Evolutionary conservation across 2,888 invertebrate species (phyloP).

Genomic region (Ligdia adustata): DNA sequence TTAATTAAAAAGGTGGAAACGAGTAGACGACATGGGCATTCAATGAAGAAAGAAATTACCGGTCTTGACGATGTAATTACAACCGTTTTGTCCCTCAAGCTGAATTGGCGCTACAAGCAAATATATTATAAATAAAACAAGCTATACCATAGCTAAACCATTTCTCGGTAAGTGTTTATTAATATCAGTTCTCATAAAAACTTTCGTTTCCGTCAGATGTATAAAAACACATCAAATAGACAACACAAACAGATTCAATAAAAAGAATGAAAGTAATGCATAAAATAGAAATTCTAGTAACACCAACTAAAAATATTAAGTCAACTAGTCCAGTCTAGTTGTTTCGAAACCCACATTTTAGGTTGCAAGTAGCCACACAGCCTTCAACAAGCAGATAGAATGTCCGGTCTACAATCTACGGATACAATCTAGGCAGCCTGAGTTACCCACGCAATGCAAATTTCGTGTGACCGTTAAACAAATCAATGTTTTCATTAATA

Average conservation of each 20-base stretch:
- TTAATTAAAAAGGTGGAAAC: slow-evolving; percentile 20
- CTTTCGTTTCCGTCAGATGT: no score
- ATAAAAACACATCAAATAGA: no score
- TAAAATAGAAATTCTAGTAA: neutral
- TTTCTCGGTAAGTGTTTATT: no score
- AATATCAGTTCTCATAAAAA: no score
- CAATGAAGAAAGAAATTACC: slow-evolving; percentile 4
- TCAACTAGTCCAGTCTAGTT: slow-evolving; percentile 11
- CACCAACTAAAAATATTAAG: neutral
- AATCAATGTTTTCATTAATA: slow-evolving; percentile 27
- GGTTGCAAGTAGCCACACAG: slow-evolving; percentile 48
- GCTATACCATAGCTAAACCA: no score
- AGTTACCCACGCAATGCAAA: slow-evolving; percentile 57
- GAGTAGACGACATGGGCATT: neutral
- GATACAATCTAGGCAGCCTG: slow-evolving; percentile 34
- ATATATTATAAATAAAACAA: no score
- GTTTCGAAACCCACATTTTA: slow-evolving; percentile 44
- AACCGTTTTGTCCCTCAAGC: neutral
- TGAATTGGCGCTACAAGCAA: no score
- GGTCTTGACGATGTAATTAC: neutral
- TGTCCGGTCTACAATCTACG: slow-evolving; percentile 63
- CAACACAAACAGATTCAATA: no score
- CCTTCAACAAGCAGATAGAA: slow-evolving; percentile 65
- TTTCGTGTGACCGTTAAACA: slow-evolving; percentile 45
- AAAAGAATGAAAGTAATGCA: neutral